Evolutionary conservation across 2,797 vertebrate species (phyloP).

Genomic region (Margarornis squamiger): DNA sequence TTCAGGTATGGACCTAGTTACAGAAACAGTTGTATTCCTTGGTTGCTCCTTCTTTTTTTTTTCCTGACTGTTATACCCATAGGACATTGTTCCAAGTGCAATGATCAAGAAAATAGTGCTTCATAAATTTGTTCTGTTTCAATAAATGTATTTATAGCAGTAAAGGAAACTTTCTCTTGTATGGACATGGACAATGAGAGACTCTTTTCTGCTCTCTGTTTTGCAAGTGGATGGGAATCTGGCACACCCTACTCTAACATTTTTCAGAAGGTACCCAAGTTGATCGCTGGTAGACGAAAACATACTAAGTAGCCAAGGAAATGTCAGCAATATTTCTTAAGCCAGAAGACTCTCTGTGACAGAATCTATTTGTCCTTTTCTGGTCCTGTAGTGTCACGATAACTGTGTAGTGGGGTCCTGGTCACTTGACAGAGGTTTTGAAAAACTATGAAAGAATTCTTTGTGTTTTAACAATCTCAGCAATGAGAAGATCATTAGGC

Average conservation of each 20-base stretch:
- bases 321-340: not conserved
- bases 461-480: not conserved
- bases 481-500: not conserved
- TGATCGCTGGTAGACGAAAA: not conserved
- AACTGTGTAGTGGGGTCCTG: not conserved
- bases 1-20: not conserved
- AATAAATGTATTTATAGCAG: not conserved
- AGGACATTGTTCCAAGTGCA: not conserved
- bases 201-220: not conserved
- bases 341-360: not conserved
- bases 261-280: not conserved
- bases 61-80: not conserved
- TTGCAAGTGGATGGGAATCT: not conserved
- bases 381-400: not conserved
- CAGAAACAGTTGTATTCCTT: not conserved
- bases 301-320: not conserved
- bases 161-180: not conserved
- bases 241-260: not conserved
- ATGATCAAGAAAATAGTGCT: not conserved
- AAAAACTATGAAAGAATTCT: not conserved
- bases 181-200: not conserved
- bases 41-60: not conserved
- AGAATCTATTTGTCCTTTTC: not conserved
- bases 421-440: not conserved
- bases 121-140: not conserved